Base-by-base conservation (phyloP, 1,140 invertebrate genomes). In the Neomicropteryx cornuta region DNA sequence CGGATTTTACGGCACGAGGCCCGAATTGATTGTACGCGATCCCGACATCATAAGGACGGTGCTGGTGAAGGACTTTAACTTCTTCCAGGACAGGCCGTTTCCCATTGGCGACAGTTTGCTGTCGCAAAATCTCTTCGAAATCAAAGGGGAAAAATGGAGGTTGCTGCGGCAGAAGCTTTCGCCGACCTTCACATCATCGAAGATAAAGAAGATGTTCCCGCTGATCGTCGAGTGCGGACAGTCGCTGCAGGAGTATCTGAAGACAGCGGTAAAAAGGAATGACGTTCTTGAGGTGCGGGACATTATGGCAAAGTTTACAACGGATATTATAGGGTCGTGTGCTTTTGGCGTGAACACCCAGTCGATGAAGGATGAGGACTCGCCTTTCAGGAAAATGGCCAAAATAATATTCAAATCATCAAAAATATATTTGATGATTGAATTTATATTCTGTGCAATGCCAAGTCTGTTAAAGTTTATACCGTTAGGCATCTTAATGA, bases 151-250 rank as follows among this genome's bases (percentile, higher is more conserved):
- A 13, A 46, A 56, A 14, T 78, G 76, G 76, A 70, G 68, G 47
- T 45, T 64, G 14, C 47, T 74, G 3, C 48, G 76, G 29, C 49
- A 56, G 14, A 72, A 75, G 33, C 50, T 75, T 19, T 70, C 68
- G 5, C 75, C 75, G 3, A 66, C 70, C 3, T 79, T 77, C 48
- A 68, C 71, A 3, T 56, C 66, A 3, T 55, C 60, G 8, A 76
- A 76, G 52, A 65, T 78, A 42, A 71, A 66, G 48, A 53, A 56
- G 10, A 76, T 76, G 63, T 67, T 64, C 41, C 47, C 60, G 1
- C 39, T 63, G 2, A 60, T 74, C 38, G 16, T 51, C 1, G 35
- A 56, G 3, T 61, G 71, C 13, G 43, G 43, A 0, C 14, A 53
- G 0, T 49, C 60, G 6, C 45, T 73, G 2, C 52, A 58, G 10